phyloP scores from a whole-genome alignment of 2,113 vertebrate genomes.

The Chlorodrepanis virens region DNA sequence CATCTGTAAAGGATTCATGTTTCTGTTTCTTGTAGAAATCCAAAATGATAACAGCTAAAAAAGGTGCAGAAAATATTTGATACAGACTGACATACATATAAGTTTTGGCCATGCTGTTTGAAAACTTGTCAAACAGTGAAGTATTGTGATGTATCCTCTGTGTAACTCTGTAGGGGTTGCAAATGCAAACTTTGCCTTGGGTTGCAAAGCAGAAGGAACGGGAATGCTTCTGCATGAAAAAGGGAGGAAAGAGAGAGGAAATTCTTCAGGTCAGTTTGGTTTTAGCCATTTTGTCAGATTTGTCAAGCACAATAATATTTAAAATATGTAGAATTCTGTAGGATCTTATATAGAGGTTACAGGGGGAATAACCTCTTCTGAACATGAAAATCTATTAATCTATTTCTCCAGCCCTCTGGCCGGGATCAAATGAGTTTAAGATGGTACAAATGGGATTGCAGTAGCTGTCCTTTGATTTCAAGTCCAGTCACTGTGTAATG shows the following conservation, averaged over 20 bases:
- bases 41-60: background rate
- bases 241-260: background rate
- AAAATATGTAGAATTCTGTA: background rate
- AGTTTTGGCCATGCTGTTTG: accelerated
- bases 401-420: background rate
- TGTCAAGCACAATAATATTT: background rate
- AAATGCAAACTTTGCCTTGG: background rate
- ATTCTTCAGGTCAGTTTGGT: background rate
- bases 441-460: background rate
- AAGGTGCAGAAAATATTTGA: background rate
- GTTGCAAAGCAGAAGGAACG: background rate
- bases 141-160: background rate
- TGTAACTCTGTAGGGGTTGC: background rate
- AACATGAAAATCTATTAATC: background rate
- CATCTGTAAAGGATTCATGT: background rate
- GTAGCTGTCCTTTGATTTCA: background rate
- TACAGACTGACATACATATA: background rate
- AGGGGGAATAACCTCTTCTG: background rate
- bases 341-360: background rate
- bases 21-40: background rate
- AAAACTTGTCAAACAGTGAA: background rate
- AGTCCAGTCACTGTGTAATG: background rate
- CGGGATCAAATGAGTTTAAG: background rate
- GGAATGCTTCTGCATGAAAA: background rate
- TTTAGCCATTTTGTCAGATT: background rate